Percentiles rank a stretch among this genome's conserved stretches.
Evolutionary conservation across 1,140 invertebrate species (phyloP).

Genomic region (Drosophila gunungcola): DNA sequence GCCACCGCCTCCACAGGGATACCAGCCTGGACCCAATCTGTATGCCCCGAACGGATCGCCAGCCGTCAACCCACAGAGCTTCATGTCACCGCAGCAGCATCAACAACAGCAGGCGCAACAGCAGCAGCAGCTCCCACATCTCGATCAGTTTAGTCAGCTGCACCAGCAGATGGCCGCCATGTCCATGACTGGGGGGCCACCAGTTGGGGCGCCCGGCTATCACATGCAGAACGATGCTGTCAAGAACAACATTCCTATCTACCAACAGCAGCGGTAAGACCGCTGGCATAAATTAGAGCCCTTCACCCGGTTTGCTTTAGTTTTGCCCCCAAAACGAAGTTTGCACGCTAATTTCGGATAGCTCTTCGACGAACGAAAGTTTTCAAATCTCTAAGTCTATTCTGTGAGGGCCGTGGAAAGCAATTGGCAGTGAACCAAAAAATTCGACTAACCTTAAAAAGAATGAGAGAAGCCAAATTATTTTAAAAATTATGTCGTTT

Average conservation of each 20-base stretch:
- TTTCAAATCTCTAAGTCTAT: constrained; percentile 35
- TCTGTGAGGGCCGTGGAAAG: constrained; percentile 7
- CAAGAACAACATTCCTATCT: constrained; percentile 84
- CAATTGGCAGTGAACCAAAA: constrained; percentile 29
- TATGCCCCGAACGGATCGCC: constrained; percentile 67
- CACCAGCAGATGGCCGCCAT: constrained; percentile 81
- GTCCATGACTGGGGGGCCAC: constrained; percentile 53
- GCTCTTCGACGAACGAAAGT: neutral
- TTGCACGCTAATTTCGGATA: constrained; percentile 16
- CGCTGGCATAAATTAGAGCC: constrained; percentile 9
- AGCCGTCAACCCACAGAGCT: constrained; percentile 56
- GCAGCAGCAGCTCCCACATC: constrained; percentile 38
- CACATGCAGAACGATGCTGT: constrained; percentile 75
- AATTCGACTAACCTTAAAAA: neutral
- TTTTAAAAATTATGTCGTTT: constrained; percentile 20
- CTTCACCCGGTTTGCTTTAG: constrained; percentile 25
- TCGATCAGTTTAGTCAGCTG: constrained; percentile 75
- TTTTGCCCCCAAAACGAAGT: constrained; percentile 19
- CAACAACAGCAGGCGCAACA: constrained; percentile 32
- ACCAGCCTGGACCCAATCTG: constrained; percentile 48
- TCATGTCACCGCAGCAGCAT: constrained; percentile 43
- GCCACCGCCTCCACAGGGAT: constrained; percentile 42
- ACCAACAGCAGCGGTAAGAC: constrained; percentile 84
- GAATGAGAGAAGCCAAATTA: constrained; percentile 33
- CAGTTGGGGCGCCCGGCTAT: constrained; percentile 52